Evolutionary conservation across 30 jellyfish, hydroid and myxozoan species (phyloP), one percentile per base, ranked within the genome.

Genomic region (Clytia hemisphaerica): DNA sequence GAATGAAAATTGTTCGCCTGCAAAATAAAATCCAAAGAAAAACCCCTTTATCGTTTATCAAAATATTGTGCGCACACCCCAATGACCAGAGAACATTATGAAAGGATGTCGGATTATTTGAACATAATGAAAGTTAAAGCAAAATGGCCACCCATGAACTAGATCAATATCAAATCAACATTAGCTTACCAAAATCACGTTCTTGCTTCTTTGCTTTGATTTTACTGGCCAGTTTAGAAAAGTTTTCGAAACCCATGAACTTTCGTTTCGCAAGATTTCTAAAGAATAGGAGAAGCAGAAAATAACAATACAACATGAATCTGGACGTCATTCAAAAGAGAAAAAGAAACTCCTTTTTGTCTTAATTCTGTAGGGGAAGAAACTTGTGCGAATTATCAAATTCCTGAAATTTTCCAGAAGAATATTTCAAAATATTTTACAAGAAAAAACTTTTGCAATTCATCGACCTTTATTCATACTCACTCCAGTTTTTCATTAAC

Each of bases 181-280:
- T n/a, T n/a, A n/a, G n/a, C n/a, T n/a, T n/a, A n/a, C n/a, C n/a
- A n/a, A n/a, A n/a, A n/a, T n/a, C n/a, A n/a, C n/a, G 85, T 6
- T 78, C 79, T 60, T 74, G 73, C 31, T 86, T 86, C 71, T 75
- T 86, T 38, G 83, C 94, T 36, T 79, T 86, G 32, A 86, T 86
- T 63, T 64, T 72, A 72, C 67, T 79, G 27, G 96, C 96, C 4
- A 86, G 55, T 55, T 72, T 86, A 28, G 96, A 71, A 2, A 86
- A 69, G 34, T 86, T 94, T 16, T 94, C 88, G 26, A 86, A 74
- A n/a, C 91, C 94, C 96, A 86, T 86, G 47, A 86, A 86, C 37
- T 48, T 67, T 69, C 83, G 73, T 69, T 86, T 86, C 6, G 66
- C 47, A 7, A 73, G 6, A 37, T 65, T 47, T 36, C 95, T 85